Base-by-base conservation (phyloP, 2,888 invertebrate genomes). In the Leucophora obtusa region DNA sequence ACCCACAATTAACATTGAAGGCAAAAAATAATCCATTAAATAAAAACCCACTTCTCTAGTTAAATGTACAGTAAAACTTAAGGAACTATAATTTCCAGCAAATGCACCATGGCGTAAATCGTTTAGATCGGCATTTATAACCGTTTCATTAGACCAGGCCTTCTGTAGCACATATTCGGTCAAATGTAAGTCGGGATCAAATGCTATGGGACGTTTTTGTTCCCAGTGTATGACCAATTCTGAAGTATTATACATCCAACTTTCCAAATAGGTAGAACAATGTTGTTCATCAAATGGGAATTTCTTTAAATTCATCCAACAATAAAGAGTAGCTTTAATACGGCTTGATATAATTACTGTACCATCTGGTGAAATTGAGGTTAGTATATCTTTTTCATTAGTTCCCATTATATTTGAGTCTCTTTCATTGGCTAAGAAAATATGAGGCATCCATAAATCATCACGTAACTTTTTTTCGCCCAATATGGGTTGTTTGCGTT, bases 251-350 rank as follows among this genome's bases (percentile, higher is more conserved):
- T 96, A 94, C 86, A 95, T 95, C 96, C 96, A 96, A 88, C 96
- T 96, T 89, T 95, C 95, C 77, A 96, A 92, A 80, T 94, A 93
- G 85, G 96, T 93, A 18, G 95, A 93, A 87, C 96, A 96, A 28
- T 93, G 93, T 89, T 97, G 96, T 72, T 94, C 94, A 87, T 97
- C 96, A 85, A 97, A 96, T 0, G 96, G 96, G 86, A 96, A 97
- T 87, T 96, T 96, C 87, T 95, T 94, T 81, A 96, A 91, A 86
- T 96, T 94, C 93, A 97, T 95, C 92, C 96, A 95, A 86, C 96
- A 96, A 84, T 96, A 95, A 0, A 96, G 92, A 1, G 94, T 95
- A 0, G 95, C 94, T 87, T 96, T 95, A 91, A 96, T 93, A 84
- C 96, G 91, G 24, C 94, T 93, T 59, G 96, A 95, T 86, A 95